Evolutionary conservation across 2,888 invertebrate species (phyloP).

Genomic region (Periphyllus acericola): DNA sequence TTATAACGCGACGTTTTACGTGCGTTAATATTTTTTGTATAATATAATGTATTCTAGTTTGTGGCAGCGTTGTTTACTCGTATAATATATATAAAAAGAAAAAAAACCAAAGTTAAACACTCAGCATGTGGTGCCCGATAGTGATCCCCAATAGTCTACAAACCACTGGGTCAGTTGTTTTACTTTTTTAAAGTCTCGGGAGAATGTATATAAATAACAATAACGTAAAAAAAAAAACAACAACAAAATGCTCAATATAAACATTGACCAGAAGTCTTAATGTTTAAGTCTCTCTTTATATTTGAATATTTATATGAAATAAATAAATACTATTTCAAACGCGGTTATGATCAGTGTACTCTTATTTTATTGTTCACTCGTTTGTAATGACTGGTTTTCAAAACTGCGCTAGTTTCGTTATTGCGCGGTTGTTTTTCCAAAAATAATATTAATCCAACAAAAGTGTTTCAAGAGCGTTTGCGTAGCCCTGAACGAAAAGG

Average conservation of each 20-base stretch:
- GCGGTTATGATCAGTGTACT: no score
- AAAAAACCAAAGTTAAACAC: constrained; percentile 40
- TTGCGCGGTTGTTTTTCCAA: background rate
- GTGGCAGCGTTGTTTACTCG: constrained; percentile 45
- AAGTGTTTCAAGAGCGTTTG: background rate
- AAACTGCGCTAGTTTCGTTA: constrained; percentile 3
- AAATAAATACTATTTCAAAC: no score
- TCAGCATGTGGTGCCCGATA: constrained; percentile 55
- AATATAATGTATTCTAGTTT: constrained; percentile 48
- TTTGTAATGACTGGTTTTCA: background rate
- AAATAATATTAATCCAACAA: background rate
- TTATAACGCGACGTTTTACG: constrained; percentile 5
- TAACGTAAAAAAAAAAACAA: background rate
- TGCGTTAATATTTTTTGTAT: constrained; percentile 37
- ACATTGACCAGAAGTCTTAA: constrained; percentile 31
- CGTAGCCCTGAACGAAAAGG: background rate
- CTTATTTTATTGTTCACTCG: constrained; percentile 31
- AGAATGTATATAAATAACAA: constrained; percentile 26
- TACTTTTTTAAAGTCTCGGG: background rate
- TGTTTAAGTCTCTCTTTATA: background rate
- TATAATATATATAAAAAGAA: background rate
- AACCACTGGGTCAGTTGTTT: constrained; percentile 53
- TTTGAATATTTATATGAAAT: no score
- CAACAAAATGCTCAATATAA: constrained; percentile 13
- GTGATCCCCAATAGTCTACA: constrained; percentile 46